Conservation (phyloP, 1,140 invertebrate genomes). For the Bactericera cockerelli region DNA sequence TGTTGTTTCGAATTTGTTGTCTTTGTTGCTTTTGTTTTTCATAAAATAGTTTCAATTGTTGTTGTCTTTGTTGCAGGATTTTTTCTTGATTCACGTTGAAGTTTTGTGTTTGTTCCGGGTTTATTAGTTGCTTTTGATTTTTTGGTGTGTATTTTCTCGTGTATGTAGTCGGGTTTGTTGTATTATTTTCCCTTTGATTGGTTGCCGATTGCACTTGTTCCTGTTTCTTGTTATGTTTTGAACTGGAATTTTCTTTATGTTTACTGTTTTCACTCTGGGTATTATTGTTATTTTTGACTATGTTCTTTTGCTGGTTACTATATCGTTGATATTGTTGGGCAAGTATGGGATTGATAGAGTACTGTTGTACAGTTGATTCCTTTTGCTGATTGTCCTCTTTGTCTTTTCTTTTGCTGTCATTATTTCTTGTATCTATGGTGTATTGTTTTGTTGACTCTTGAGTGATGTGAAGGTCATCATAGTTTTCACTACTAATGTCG, state of each 20-base stretch:
- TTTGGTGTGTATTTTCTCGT: neutral
- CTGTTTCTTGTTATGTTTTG: neutral
- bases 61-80: slow-evolving; percentile 8
- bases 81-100: slow-evolving; percentile 5
- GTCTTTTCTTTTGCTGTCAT: neutral
- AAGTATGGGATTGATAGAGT: neutral
- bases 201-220: neutral
- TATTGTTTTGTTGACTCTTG: neutral
- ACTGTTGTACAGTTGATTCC: neutral
- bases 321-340: slow-evolving; percentile 2
- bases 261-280: neutral
- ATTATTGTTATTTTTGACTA: neutral
- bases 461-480: neutral
- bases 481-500: neutral
- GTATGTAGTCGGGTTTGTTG: neutral
- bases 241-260: no score
- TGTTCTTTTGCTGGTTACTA: slow-evolving; percentile 1
- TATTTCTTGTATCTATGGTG: neutral
- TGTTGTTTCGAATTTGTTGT: slow-evolving; percentile 3
- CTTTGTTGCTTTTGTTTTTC: slow-evolving; percentile 8
- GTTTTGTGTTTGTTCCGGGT: neutral
- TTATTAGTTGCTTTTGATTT: neutral
- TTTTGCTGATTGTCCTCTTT: neutral
- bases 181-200: neutral
- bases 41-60: slow-evolving; percentile 7